These are phyloP conservation scores for Phataginus tetradactyla DNA, from an alignment of 2,797 vertebrate genomes.

Conservation along the genomic window DNA sequence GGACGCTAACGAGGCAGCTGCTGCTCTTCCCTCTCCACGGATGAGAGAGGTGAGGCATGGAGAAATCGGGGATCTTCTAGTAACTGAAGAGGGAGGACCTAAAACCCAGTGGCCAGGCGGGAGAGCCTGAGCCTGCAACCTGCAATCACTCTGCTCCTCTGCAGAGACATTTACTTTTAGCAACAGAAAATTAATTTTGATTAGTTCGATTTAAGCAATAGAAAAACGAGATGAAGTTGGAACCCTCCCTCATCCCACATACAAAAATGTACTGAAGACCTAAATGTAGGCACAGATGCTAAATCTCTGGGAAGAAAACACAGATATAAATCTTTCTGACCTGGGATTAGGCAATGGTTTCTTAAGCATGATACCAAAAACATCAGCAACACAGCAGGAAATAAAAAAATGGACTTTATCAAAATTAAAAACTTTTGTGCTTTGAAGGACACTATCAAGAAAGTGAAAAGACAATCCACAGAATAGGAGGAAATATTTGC, in stretches of 20 bases:
- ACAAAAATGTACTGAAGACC: not conserved
- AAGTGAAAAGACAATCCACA: not conserved
- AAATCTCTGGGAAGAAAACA: not conserved
- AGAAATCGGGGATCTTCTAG: not conserved
- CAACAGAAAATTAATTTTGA: not conserved
- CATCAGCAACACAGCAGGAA: not conserved
- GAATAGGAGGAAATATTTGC: not conserved
- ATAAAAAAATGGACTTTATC: not conserved
- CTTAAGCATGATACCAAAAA: not conserved
- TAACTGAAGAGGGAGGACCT: not conserved
- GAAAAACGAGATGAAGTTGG: conserved; percentile 21
- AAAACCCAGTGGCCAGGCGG: not conserved
- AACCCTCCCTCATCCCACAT: not conserved
- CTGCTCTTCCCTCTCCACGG: not conserved
- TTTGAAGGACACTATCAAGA: not conserved
- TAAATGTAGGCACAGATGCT: not conserved
- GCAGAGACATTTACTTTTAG: conserved; percentile 27
- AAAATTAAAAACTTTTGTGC: not conserved
- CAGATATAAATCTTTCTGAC: not conserved
- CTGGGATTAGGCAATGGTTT: not conserved
- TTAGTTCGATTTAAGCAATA: not conserved
- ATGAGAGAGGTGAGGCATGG: not conserved
- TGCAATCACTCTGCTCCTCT: not conserved
- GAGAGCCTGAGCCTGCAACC: not conserved
- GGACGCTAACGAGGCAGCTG: not conserved